Conservation (phyloP, 2,113 vertebrate species). For the Burhinus oedicnemus region DNA sequence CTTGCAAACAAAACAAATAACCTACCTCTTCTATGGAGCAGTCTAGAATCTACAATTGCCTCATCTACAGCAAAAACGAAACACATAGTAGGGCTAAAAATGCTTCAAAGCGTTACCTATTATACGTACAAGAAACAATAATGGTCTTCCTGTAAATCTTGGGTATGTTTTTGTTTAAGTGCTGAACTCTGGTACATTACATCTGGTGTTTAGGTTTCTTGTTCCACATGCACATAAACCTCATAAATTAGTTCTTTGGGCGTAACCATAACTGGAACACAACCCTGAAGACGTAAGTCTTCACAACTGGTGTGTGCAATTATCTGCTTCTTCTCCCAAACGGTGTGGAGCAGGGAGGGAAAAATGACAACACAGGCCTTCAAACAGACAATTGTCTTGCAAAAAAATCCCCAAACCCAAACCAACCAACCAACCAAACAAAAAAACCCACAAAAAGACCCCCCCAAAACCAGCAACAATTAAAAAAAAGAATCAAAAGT, state of each 20-base stretch:
- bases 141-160: background rate
- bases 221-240: background rate
- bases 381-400: background rate
- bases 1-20: background rate
- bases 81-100: background rate
- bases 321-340: background rate
- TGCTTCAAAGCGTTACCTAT: background rate
- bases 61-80: background rate
- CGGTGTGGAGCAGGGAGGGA: background rate
- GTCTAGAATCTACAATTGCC: background rate
- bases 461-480: background rate
- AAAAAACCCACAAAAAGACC: background rate
- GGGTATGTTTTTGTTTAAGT: background rate
- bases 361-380: background rate
- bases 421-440: background rate
- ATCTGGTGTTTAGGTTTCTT: conserved; percentile 17
- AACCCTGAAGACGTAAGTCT: background rate
- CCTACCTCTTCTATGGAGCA: background rate
- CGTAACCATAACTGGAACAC: background rate
- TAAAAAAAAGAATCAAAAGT: background rate
- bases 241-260: background rate
- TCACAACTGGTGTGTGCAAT: background rate
- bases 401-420: background rate
- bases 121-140: background rate
- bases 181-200: background rate